Conservation (phyloP, 2,113 vertebrate species). For the Cyrtonyx montezumae region DNA sequence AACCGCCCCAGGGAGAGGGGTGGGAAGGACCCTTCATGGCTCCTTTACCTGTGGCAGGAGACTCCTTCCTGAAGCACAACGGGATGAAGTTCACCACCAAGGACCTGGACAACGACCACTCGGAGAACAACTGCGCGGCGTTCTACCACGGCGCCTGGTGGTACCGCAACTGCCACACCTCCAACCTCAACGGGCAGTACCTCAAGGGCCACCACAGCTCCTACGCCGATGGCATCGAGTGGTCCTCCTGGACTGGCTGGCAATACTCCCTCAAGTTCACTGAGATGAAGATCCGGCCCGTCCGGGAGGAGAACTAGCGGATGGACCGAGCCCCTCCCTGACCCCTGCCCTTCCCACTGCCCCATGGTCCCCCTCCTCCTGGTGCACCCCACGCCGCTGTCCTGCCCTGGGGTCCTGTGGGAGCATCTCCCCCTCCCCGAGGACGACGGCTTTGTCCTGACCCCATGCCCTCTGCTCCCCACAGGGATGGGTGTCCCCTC, state of each 20-base stretch:
- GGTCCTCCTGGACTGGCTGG: conserved; percentile 99
- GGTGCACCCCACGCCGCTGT: neutral
- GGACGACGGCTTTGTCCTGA: neutral
- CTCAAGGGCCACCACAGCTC: conserved; percentile 93
- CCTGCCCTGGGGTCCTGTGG: neutral
- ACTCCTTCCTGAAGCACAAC: conserved; percentile 94
- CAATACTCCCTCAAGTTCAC: conserved; percentile 98
- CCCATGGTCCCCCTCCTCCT: neutral
- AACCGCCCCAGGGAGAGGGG: neutral
- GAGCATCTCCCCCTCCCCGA: neutral
- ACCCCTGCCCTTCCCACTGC: neutral
- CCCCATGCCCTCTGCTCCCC: neutral
- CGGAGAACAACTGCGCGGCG: conserved; percentile 96
- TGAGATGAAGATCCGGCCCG: conserved; percentile 95
- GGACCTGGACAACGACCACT: conserved; percentile 95
- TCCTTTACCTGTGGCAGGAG: conserved; percentile 75
- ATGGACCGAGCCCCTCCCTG: accelerated
- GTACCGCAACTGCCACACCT: conserved; percentile 99
- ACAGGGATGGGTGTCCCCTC: neutral
- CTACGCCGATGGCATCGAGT: conserved; percentile 95
- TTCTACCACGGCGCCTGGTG: conserved; percentile 99
- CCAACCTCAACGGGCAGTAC: conserved; percentile 98
- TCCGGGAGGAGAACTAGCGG: conserved; percentile 88
- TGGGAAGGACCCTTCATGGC: neutral
- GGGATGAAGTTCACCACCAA: conserved; percentile 99